Base-by-base conservation (phyloP, 2,888 invertebrate genomes). In the Pammene aurita region DNA sequence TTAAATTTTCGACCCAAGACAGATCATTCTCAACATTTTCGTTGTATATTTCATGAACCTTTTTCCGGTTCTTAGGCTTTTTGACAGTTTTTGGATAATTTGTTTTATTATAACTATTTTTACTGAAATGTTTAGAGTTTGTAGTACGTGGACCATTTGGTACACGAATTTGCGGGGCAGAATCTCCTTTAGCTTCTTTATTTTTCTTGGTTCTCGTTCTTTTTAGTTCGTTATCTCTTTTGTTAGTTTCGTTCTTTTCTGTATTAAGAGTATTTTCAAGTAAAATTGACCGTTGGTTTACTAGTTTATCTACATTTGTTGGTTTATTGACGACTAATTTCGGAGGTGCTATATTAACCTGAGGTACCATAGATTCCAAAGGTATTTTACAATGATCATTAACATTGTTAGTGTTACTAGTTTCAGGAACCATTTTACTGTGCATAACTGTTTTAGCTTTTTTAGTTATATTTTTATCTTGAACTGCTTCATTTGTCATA, bases 1-100 rank as follows among this genome's bases (percentile, higher is more conserved):
- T 81, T 46, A 91, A 77, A 46, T 83, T 82, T 75, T 86, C 85
- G 0, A 91, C 58, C 91, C 91, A 91, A 0, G 88, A 86, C 0
- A 89, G 72, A 72, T 86, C 83, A 16, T 78, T 74, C 41, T 74
- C 70, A 18, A 68, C 50, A 38, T 52, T 56, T n/a, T 41, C 14
- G 10, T 67, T 71, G 48, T 69, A 65, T 46, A 69, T 68, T 34
- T 16, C 16, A 34, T 44, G n/a, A 0, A 38, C 35, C 5, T 62
- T 48, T 34, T 64, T 52, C 13, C 5, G 9, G 41, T 52, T 64
- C 18, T 55, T 50, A 10, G 61, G 41, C 34, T 58, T 55, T 46
- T 69, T 54, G n/a, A 34, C 16, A 11, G 16, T 57, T 46, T 41
- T 50, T 52, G 44, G 54, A 16, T 13, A 5, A 14, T 38, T 16